Evolutionary conservation across 2,888 invertebrate genomes (phyloP), one percentile per base, ranked within the genome.

Genomic region (Hypselothyrea guttata): DNA sequence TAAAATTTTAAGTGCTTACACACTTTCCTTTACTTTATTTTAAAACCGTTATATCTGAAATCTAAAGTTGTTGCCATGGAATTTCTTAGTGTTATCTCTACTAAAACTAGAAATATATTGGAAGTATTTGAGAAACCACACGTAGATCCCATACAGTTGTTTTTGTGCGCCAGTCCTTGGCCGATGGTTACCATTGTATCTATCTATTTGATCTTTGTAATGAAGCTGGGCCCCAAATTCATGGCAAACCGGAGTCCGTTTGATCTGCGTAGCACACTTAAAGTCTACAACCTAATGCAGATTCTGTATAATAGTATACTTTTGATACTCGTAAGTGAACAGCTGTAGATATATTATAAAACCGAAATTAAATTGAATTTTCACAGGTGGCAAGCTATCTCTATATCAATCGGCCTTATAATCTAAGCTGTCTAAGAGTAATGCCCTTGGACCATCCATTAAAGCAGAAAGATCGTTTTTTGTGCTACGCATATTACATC

Each of bases 401-500:
- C 4, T 11, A 41, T 5, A 5, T 2, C 5, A 1, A 22, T 0
- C 51, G 15, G 4, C 45, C 55, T 0, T 33, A 66, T n/a, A 52
- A 40, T 1, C 3, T 66, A 0, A 13, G 7, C 1, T 69, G 68
- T n/a, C 15, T 69, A 3, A 15, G 12, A 0, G 7, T 66, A 0
- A 5, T 71, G 54, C n/a, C 45, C 0, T 5, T 13, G 18, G 34
- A 84, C 1, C 62, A 81, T 37, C 52, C 49, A 0, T 16, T 44
- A 5, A 76, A 76, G 52, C 28, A 13, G 7, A 13, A 13, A 0
- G 76, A 76, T 11, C 82, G 84, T 7, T 7, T 35, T 11, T 1
- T 84, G 0, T 38, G 46, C 15, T 84, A 81, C 35, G 35, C 53
- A 7, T 76, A 81, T 13, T 81, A 68, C n/a, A n/a, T 62, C 1